These are phyloP conservation scores for Galeopterus variegatus DNA, from an alignment of 2,113 vertebrate species.

Conservation along the genomic window DNA sequence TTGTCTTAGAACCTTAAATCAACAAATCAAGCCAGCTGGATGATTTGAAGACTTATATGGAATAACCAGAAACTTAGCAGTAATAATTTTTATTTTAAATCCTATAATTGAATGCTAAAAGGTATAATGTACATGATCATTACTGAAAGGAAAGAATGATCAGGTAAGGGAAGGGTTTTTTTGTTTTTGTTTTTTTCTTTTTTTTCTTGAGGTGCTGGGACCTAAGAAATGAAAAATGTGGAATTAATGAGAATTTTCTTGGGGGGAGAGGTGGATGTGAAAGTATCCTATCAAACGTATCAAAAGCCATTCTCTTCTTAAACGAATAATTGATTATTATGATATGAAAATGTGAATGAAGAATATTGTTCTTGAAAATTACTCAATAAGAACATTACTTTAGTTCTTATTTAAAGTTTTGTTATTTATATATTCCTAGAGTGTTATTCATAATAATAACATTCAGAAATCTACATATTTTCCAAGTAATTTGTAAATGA, in stretches of 20 bases:
- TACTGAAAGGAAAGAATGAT: not conserved
- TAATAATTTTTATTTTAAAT: conserved; percentile 7
- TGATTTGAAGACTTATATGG: not conserved
- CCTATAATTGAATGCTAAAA: not conserved
- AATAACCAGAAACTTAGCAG: not conserved
- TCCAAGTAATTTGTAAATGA: not conserved
- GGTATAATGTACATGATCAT: not conserved
- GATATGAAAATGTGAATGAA: not conserved
- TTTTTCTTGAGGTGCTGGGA: not conserved
- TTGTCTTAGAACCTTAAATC: not conserved
- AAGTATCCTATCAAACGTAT: not conserved
- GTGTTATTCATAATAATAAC: not conserved
- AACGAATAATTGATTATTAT: not conserved
- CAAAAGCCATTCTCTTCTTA: not conserved
- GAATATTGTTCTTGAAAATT: not conserved
- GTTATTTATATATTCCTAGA: not conserved
- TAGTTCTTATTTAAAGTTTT: not conserved
- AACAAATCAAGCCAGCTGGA: not conserved
- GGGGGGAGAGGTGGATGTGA: not conserved
- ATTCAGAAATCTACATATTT: not conserved
- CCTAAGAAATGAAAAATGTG: not conserved
- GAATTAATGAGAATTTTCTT: not conserved
- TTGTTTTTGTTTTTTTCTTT: not conserved
- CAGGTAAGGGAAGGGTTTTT: not conserved
- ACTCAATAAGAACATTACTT: not conserved